phyloP scores from a whole-genome alignment of 1,140 invertebrate genomes.

The Drosophila varians region DNA sequence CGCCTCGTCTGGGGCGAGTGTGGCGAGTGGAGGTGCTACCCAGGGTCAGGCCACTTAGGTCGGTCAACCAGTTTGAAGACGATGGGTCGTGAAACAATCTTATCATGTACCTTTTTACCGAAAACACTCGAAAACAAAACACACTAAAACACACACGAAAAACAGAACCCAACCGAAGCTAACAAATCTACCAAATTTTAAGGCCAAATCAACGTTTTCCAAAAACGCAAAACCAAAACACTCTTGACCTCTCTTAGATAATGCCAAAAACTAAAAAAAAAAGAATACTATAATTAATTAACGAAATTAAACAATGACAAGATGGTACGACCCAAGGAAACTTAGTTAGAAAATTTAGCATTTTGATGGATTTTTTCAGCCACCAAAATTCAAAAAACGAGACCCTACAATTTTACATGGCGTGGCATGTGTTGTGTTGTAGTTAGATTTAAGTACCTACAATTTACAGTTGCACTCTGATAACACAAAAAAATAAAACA shows the following conservation, averaged over 20 bases:
- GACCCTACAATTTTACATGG: conserved; percentile 55
- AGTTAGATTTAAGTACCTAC: conserved; percentile 67
- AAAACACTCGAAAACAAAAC: conserved; percentile 18
- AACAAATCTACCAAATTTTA: conserved; percentile 62
- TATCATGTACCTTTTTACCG: conserved; percentile 73
- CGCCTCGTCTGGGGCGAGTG: neutral
- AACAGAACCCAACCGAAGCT: conserved; percentile 66
- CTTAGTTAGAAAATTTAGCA: conserved; percentile 64
- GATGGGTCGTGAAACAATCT: conserved; percentile 68
- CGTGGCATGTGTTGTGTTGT: conserved; percentile 43
- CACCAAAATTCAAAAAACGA: conserved; percentile 26
- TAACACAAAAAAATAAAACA: conserved; percentile 32
- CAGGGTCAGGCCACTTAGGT: conserved; percentile 30
- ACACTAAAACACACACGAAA: conserved; percentile 18
- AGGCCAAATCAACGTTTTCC: conserved; percentile 77
- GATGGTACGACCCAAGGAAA: conserved; percentile 20
- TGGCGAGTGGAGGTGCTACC: neutral
- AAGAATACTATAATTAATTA: neutral
- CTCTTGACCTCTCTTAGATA: conserved; percentile 67
- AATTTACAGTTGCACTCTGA: conserved; percentile 69
- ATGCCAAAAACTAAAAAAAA: conserved; percentile 49
- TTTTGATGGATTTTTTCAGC: conserved; percentile 74
- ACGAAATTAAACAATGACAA: conserved; percentile 2
- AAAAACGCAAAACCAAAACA: conserved; percentile 65
- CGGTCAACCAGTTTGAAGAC: conserved; percentile 17